Conservation (phyloP, 2,113 vertebrate species). For the Thamnaconus septentrionalis region DNA sequence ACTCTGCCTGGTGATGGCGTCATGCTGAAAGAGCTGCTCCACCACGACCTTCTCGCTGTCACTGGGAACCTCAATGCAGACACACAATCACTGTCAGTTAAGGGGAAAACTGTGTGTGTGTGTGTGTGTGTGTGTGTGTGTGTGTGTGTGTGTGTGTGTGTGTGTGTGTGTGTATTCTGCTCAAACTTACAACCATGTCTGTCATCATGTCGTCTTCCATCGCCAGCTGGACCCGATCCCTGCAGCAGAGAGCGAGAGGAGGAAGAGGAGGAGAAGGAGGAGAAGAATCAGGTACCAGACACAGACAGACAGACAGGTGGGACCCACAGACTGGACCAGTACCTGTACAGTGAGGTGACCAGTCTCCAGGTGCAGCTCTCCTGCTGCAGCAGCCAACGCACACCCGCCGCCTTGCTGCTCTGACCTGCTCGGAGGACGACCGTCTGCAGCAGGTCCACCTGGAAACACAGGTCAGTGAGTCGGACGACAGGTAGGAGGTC, state of each 20-base stretch:
- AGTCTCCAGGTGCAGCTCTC: constrained; percentile 95
- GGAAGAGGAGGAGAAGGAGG: neutral
- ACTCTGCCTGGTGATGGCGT: constrained; percentile 89
- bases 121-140: neutral
- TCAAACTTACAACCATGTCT: constrained; percentile 83
- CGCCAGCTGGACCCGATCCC: constrained; percentile 87
- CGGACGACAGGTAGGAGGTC: neutral
- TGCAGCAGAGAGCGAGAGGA: constrained; percentile 58
- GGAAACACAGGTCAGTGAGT: neutral
- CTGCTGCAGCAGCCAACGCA: constrained; percentile 94
- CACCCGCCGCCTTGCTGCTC: constrained; percentile 92
- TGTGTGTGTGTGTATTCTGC: neutral
- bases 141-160: neutral
- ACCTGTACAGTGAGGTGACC: constrained; percentile 91
- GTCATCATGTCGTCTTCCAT: constrained; percentile 88
- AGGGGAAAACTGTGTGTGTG: neutral
- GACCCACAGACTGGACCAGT: neutral
- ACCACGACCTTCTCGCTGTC: constrained; percentile 89
- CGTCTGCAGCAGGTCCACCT: constrained; percentile 89
- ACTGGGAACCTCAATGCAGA: constrained; percentile 78
- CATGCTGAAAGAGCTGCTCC: constrained; percentile 90
- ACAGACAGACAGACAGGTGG: constrained; percentile 6
- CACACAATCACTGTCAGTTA: neutral
- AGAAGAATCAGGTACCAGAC: neutral
- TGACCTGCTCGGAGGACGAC: constrained; percentile 89